Base-by-base conservation (phyloP, 2,113 vertebrate genomes). In the Mesocricetus auratus region DNA sequence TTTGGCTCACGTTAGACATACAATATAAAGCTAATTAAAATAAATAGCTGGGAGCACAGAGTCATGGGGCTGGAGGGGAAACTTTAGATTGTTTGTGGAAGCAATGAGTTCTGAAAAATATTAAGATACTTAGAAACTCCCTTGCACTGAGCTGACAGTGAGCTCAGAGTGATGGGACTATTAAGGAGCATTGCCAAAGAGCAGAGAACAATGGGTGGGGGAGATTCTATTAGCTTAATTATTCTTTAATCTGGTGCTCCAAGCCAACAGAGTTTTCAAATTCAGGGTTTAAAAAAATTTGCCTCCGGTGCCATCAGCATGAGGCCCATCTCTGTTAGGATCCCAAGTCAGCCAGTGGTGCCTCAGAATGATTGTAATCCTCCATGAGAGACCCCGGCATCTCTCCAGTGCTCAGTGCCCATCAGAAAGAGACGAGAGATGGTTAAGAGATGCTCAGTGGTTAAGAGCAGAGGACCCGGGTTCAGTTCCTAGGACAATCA, bases 41-140 rank as follows among this genome's bases (percentile, higher is more conserved):
- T 79, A 96, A 94, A 94, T 45, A 73, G 82, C 86, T 91, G 31
- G 7, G 94, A 87, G 92, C 90, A 75, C 64, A 90, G 53, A 88
- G 60, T 93, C 36, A 53, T 68, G 75, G 92, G 56, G 89, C 94
- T 92, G n/a, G 92, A 86, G 47, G n/a, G 90, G 77, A 66, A 33
- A 58, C 10, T 56, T 95, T 29, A 89, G 81, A 83, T 97, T 91
- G 86, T 93, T 94, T 95, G 89, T 90, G 94, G 92, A 98, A 95
- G 94, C 81, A 94, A 42, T 86, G 66, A 95, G 77, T 83, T 97
- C 94, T 94, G 62, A 94, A 94, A 83, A 97, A 95, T 96, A 97
- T 96, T 64, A 68, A 89, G 94, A 97, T 97, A 97, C 86, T 82
- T 96, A 94, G 96, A 96, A 97, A 53, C 42, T 87, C 75, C 89